Base-by-base conservation (phyloP, 2,888 invertebrate species). In the Drosophila bunnanda region DNA sequence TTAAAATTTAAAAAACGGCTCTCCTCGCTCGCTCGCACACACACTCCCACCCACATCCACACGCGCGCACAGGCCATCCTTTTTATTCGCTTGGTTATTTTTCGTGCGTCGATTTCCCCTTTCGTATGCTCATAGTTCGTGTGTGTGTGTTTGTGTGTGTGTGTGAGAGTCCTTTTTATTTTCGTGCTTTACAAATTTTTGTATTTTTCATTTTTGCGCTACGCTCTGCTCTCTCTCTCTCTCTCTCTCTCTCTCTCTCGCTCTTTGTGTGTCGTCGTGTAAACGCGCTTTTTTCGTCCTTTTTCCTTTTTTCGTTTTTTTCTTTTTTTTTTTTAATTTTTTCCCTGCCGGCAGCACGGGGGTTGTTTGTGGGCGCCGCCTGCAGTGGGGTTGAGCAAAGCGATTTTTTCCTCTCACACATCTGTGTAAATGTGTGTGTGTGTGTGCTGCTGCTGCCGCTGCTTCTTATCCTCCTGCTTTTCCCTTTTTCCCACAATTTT, bases 31-130 rank as follows among this genome's bases (percentile, higher is more conserved):
- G 25, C 57, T 39, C 20, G 43, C 41, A 66, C 44, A 30, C 39
- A 36, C 32, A n/a, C 58, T 20, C 50, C 46, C 58, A 67, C 52
- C 64, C 39, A 52, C 54, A 56, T 65, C 58, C 41, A 48, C 57
- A 44, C 56, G 70, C 55, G 68, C 62, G 59, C 75, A 53, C 41
- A 67, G 62, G 64, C 57, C 83, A 83, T 86, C 79, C 82, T 85
- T 87, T 84, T 76, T 84, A 82, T 72, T 82, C 77, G 80, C 75
- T 88, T 70, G 68, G 71, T 70, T 71, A 78, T 82, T 83, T 80
- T 82, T 75, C 44, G 86, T 79, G 88, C 82, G 82, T 87, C 84
- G 53, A 81, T 87, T 82, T 87, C 88, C 87, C 82, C 84, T 84
- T 79, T 87, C 75, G 67, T 36, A 38, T n/a, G 44, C 65, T 65